Conservation (phyloP, 2,113 vertebrate genomes). For the Malurus melanocephalus region DNA sequence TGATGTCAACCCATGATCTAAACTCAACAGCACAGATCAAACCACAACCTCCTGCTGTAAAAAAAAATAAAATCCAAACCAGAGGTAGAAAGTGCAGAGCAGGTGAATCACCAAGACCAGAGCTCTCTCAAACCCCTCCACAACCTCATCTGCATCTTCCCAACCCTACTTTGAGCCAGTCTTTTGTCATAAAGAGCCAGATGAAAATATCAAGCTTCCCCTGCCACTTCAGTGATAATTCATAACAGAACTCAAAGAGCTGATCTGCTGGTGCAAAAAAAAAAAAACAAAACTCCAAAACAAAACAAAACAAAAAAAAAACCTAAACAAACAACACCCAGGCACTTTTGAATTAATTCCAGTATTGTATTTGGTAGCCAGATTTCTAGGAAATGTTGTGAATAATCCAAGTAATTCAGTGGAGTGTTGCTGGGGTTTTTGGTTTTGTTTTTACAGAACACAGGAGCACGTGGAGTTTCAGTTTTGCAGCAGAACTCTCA, state of each 20-base stretch:
- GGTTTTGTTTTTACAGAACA: background rate
- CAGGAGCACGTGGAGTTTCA: background rate
- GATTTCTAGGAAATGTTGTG: slow-evolving; percentile 58
- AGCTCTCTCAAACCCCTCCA: background rate
- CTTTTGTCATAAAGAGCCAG: background rate
- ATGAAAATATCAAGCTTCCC: background rate
- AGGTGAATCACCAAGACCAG: background rate
- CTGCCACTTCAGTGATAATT: slow-evolving; percentile 43
- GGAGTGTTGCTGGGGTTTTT: background rate
- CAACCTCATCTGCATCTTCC: background rate
- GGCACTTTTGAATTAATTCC: slow-evolving; percentile 55
- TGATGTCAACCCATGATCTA: background rate
- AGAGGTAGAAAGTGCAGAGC: background rate
- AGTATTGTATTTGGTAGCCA: slow-evolving; percentile 62
- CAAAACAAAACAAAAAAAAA: background rate
- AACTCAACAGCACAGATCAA: background rate
- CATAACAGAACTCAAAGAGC: slow-evolving; percentile 32
- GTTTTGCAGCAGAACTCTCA: background rate
- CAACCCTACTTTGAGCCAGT: background rate
- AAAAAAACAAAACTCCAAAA: background rate
- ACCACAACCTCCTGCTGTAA: background rate
- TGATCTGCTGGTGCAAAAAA: background rate
- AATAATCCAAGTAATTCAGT: slow-evolving; percentile 58
- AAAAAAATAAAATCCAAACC: background rate
- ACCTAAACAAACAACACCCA: slow-evolving; percentile 4